phyloP scores from a whole-genome alignment of 2,113 vertebrate genomes.

The Balaeniceps rex region DNA sequence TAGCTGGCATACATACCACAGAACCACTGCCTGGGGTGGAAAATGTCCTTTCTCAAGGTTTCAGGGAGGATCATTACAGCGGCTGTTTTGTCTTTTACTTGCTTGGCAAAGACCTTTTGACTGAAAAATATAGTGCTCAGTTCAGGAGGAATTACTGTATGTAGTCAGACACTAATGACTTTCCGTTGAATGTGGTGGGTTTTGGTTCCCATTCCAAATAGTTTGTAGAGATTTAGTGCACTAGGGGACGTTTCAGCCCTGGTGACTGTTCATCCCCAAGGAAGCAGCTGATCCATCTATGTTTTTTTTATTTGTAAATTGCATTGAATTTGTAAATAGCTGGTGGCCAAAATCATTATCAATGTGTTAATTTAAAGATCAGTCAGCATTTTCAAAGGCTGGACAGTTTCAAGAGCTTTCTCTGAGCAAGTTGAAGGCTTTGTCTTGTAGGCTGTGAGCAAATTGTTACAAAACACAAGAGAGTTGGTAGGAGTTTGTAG shows the following conservation, averaged over 20 bases:
- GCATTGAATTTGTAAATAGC: conserved; percentile 20
- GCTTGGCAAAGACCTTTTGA: background rate
- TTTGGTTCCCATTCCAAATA: background rate
- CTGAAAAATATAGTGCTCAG: background rate
- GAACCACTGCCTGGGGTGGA: background rate
- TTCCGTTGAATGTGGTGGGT: background rate
- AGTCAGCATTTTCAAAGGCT: conserved; percentile 16
- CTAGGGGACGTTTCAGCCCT: background rate
- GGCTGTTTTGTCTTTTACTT: conserved; percentile 5
- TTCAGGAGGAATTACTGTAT: background rate
- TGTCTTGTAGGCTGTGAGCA: conserved; percentile 21
- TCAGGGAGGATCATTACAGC: background rate
- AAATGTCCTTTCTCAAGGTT: conserved; percentile 1
- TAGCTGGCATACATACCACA: background rate
- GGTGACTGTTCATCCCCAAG: background rate
- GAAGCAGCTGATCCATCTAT: background rate
- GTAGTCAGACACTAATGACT: background rate
- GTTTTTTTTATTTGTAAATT: background rate
- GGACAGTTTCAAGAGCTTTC: conserved; percentile 37
- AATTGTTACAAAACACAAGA: conserved; percentile 51
- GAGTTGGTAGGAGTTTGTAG: conserved; percentile 23
- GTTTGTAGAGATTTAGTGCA: background rate
- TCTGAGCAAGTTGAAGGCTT: conserved; percentile 25
- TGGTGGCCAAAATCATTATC: conserved; percentile 29
- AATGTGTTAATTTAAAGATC: conserved; percentile 43